Evolutionary conservation across 2,113 vertebrate genomes (phyloP).

Genomic region (Dipodomys merriami): DNA sequence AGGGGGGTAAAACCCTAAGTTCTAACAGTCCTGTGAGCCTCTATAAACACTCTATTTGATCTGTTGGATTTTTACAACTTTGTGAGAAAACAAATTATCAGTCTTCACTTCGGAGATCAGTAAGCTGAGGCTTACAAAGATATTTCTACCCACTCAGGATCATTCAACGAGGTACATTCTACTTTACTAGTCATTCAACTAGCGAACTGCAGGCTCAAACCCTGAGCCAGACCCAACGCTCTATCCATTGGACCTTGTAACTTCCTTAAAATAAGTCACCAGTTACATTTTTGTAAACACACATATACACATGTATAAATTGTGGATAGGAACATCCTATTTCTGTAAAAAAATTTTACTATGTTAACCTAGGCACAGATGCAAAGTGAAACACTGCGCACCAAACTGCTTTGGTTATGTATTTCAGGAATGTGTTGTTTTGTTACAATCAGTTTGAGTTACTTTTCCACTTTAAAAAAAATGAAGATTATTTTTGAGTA

Average conservation of each 20-base stretch:
- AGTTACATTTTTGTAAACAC: background rate
- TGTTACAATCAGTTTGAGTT: slow-evolving; percentile 26
- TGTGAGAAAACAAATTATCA: slow-evolving; percentile 13
- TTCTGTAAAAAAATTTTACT: slow-evolving; percentile 19
- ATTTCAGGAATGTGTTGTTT: background rate
- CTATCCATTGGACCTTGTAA: background rate
- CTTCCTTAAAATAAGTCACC: slow-evolving; percentile 29
- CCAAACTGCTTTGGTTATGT: background rate
- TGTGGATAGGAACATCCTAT: background rate
- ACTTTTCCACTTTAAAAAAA: slow-evolving; percentile 6
- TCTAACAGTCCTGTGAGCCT: background rate
- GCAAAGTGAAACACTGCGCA: background rate
- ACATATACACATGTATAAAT: background rate
- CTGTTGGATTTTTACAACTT: background rate
- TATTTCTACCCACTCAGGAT: background rate
- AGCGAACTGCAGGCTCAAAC: background rate
- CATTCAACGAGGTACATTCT: background rate
- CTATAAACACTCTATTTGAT: background rate
- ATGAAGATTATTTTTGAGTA: background rate
- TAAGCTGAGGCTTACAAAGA: background rate
- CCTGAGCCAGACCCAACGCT: background rate
- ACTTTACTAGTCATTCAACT: background rate
- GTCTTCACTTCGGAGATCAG: background rate
- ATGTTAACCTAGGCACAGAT: background rate
- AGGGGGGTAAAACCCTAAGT: background rate